Evolutionary conservation across 2,797 vertebrate genomes (phyloP).

Genomic region (Chrysocyon brachyurus): DNA sequence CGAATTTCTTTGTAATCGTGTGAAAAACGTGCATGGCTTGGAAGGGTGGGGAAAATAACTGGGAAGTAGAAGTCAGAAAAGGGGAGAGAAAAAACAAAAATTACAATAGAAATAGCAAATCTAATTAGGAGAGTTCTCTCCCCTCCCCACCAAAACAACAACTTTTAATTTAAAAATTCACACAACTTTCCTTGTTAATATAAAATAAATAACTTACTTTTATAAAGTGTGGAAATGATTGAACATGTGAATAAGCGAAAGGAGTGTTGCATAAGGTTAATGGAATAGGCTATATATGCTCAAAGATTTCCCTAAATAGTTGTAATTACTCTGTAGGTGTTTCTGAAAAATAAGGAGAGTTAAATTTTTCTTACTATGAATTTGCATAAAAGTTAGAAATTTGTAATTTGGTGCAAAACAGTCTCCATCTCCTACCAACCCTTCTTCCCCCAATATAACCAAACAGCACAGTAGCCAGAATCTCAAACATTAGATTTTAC

Average conservation of each 20-base stretch:
- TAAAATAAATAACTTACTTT: not conserved
- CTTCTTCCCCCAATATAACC: not conserved
- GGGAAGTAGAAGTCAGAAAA: not conserved
- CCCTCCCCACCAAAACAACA: not conserved
- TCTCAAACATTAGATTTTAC: conserved; percentile 38
- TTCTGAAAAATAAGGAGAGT: not conserved
- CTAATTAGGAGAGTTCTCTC: not conserved
- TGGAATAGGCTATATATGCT: not conserved
- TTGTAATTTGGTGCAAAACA: not conserved
- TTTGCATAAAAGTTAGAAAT: conserved; percentile 49
- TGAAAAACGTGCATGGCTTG: not conserved
- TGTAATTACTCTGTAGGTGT: conserved; percentile 32
- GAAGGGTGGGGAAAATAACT: not conserved
- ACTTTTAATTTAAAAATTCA: conserved; percentile 5
- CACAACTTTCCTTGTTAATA: not conserved
- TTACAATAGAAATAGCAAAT: conserved; percentile 1
- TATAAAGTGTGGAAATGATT: not conserved
- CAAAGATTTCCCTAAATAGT: not conserved
- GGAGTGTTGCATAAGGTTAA: not conserved
- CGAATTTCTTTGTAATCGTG: not conserved
- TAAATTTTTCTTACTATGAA: conserved; percentile 53
- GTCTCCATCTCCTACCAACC: not conserved
- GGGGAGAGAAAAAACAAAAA: not conserved
- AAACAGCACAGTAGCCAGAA: conserved; percentile 27
- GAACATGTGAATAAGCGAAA: not conserved